Percentiles rank a stretch among this genome's conserved stretches.
These are phyloP conservation scores for Babyrousa celebensis DNA, from an alignment of 2,797 vertebrate genomes.

Conservation along the genomic window DNA sequence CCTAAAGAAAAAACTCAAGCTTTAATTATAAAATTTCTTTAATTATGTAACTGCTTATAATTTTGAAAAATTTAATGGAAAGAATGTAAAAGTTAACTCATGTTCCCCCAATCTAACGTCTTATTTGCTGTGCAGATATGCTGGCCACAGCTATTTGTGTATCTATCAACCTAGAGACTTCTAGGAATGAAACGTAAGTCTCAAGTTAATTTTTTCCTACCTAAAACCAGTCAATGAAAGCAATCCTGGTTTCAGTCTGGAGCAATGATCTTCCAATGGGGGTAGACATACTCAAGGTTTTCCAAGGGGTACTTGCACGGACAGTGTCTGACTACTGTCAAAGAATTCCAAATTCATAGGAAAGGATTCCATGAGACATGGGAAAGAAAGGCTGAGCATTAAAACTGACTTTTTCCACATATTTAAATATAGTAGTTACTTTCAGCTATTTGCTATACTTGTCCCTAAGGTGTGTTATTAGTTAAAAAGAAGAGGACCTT, in stretches of 20 bases:
- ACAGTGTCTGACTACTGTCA: not conserved
- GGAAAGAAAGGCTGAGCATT: not conserved
- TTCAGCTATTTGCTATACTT: not conserved
- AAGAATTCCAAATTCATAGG: constrained; percentile 30
- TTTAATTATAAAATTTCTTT: constrained; percentile 55
- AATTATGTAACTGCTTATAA: constrained; percentile 41
- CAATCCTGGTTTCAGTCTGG: constrained; percentile 9
- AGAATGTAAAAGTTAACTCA: not conserved
- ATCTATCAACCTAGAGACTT: not conserved
- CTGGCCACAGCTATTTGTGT: not conserved
- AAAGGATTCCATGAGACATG: not conserved
- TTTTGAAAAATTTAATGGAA: constrained; percentile 51
- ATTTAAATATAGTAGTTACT: not conserved
- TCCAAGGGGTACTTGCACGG: not conserved
- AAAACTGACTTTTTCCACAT: not conserved
- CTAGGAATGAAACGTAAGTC: not conserved
- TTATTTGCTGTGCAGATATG: not conserved
- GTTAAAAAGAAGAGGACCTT: constrained; percentile 59
- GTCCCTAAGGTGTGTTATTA: not conserved
- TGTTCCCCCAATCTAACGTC: not conserved
- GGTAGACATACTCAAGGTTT: not conserved
- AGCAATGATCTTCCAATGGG: not conserved
- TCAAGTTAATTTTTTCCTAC: not conserved
- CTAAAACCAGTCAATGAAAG: not conserved
- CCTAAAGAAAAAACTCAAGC: not conserved